Evolutionary conservation across 2,797 vertebrate genomes (phyloP).

Genomic region (Neostethus bicornis): DNA sequence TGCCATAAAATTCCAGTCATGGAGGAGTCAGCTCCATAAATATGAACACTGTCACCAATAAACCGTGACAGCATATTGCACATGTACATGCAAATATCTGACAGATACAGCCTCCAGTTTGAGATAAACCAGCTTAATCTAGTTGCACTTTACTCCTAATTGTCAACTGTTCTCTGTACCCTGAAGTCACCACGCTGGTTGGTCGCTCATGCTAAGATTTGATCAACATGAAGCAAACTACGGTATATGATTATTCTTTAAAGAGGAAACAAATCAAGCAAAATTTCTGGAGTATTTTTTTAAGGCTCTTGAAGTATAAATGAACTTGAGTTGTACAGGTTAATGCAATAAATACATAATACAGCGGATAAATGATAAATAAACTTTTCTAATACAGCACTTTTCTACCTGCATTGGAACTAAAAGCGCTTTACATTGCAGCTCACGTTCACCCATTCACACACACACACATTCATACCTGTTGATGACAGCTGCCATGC

Average conservation of each 20-base stretch:
- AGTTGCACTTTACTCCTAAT: slow-evolving; percentile 57
- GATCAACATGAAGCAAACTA: neutral
- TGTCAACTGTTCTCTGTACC: slow-evolving; percentile 40
- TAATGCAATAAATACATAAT: too few species aligned
- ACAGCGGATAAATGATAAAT: too few species aligned
- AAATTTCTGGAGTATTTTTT: neutral
- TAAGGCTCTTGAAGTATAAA: too few species aligned
- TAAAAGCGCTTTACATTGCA: too few species aligned
- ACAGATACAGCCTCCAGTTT: neutral
- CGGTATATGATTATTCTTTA: neutral
- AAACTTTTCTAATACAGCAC: too few species aligned
- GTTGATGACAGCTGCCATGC: too few species aligned
- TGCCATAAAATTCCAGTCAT: slow-evolving; percentile 10
- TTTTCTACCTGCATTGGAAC: too few species aligned
- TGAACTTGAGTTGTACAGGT: too few species aligned
- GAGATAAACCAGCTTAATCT: slow-evolving; percentile 46
- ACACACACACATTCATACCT: too few species aligned
- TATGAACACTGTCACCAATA: slow-evolving; percentile 4
- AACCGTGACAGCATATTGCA: neutral
- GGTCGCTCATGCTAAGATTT: neutral
- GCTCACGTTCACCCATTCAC: too few species aligned
- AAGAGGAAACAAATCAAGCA: neutral
- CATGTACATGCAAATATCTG: slow-evolving; percentile 32
- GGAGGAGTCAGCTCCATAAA: slow-evolving; percentile 26
- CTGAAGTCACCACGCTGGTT: slow-evolving; percentile 28